phyloP scores from a whole-genome alignment of 2,797 vertebrate genomes.

The Spinus pinus region DNA sequence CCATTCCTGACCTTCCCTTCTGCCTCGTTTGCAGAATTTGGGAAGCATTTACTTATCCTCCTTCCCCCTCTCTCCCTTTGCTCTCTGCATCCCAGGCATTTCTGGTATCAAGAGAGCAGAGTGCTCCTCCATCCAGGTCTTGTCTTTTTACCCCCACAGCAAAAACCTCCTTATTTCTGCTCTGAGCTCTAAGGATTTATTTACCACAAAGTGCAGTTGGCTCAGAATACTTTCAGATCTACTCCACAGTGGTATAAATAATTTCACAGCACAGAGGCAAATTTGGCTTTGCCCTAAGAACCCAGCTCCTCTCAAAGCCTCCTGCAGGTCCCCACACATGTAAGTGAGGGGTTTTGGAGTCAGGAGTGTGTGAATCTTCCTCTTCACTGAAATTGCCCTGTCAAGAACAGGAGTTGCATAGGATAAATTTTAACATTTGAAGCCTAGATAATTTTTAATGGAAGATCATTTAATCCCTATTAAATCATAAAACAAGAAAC shows the following conservation, averaged over 20 bases:
- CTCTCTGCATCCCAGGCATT: not conserved
- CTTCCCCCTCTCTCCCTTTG: not conserved
- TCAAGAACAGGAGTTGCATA: not conserved
- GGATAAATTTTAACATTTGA: not conserved
- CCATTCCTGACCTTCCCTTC: not conserved
- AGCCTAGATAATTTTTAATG: not conserved
- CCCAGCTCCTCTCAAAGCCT: not conserved
- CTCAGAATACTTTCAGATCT: not conserved
- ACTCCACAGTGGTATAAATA: not conserved
- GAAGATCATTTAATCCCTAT: not conserved
- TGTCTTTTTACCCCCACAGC: not conserved
- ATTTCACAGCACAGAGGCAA: not conserved
- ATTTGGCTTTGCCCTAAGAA: not conserved
- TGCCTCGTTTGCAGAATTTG: not conserved
- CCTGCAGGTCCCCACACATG: not conserved
- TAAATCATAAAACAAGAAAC: not conserved
- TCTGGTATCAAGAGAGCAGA: not conserved
- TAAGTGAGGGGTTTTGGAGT: not conserved
- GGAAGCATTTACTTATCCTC: not conserved
- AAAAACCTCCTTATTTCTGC: not conserved
- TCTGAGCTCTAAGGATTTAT: not conserved
- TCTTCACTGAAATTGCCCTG: not conserved
- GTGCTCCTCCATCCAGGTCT: not conserved
- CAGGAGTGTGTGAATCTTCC: not conserved
- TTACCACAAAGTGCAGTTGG: not conserved